Evolutionary conservation across 2,797 vertebrate species (phyloP).

Genomic region (Antennarius maculatus): DNA sequence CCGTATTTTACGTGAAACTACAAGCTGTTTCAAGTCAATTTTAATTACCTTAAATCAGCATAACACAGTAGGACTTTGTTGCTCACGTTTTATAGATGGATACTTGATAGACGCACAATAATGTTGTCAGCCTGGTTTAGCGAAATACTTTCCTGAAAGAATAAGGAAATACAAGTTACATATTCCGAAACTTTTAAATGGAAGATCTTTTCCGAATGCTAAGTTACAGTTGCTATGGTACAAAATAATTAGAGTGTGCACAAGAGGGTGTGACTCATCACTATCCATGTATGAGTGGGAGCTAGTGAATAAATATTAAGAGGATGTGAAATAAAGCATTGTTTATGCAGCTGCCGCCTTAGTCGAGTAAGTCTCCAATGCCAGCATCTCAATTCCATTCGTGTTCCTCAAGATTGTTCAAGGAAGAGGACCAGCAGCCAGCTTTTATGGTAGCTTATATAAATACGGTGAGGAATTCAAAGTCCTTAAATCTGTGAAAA

Average conservation of each 20-base stretch:
- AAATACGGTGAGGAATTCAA: slow-evolving; percentile 72
- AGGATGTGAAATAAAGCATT: slow-evolving; percentile 78
- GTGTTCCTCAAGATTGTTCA: slow-evolving; percentile 72
- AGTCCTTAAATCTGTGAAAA: slow-evolving; percentile 64
- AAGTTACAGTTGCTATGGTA: slow-evolving; percentile 80
- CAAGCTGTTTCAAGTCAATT: slow-evolving; percentile 43
- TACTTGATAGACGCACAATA: slow-evolving; percentile 29
- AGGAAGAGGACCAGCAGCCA: slow-evolving; percentile 59
- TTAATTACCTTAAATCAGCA: slow-evolving; percentile 52
- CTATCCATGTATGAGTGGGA: slow-evolving; percentile 71
- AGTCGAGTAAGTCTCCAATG: slow-evolving; percentile 61
- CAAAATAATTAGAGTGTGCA: slow-evolving; percentile 77
- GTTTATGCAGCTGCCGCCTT: slow-evolving; percentile 79
- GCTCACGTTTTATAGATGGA: slow-evolving; percentile 17
- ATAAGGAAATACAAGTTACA: slow-evolving; percentile 57
- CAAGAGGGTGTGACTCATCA: slow-evolving; percentile 78
- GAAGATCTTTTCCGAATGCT: slow-evolving; percentile 72
- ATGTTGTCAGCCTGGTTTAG: slow-evolving; percentile 30
- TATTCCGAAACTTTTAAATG: slow-evolving; percentile 66
- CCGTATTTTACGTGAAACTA: slow-evolving; percentile 48
- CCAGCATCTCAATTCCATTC: slow-evolving; percentile 73
- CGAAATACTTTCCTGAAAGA: slow-evolving; percentile 54
- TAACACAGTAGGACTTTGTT: slow-evolving; percentile 31
- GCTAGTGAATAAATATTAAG: slow-evolving; percentile 77
- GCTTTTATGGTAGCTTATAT: slow-evolving; percentile 72